phyloP scores from a whole-genome alignment of 2,797 vertebrate genomes.

The Gambelia wislizenii region DNA sequence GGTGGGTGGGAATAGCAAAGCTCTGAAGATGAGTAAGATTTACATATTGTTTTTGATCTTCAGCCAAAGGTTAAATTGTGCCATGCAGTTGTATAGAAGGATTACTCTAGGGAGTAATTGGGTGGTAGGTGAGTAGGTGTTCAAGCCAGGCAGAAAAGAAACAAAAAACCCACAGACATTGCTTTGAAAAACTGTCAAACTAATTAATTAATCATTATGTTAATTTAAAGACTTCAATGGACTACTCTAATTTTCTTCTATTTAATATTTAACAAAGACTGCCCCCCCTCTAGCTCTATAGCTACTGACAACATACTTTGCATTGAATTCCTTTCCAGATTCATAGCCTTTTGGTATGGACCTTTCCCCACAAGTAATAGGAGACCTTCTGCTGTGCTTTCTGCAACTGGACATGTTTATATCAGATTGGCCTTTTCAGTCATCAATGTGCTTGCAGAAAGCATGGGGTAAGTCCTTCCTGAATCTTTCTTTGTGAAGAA shows the following conservation, averaged over 20 bases:
- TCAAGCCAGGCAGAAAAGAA: background rate
- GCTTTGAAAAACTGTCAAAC: background rate
- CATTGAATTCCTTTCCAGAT: conserved; percentile 2
- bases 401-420: too few relatives aligned
- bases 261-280: background rate
- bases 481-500: too few relatives aligned
- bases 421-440: too few relatives aligned
- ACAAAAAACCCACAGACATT: background rate
- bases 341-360: conserved; percentile 25
- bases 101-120: background rate
- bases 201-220: conserved; percentile 20
- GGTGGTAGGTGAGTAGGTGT: too few relatives aligned
- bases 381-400: conserved; percentile 36
- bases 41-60: conserved; percentile 3
- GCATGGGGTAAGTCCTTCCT: too few relatives aligned
- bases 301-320: conserved; percentile 5
- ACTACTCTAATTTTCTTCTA: conserved; percentile 12
- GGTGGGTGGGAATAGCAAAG: too few relatives aligned
- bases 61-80: conserved; percentile 2
- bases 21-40: background rate
- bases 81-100: background rate
- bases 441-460: too few relatives aligned
- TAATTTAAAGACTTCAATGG: conserved; percentile 13
- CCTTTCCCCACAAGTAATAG: background rate
- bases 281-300: background rate